These are phyloP conservation scores for Ceyx margarethae DNA, from an alignment of 2,113 vertebrate genomes.

Conservation along the genomic window DNA sequence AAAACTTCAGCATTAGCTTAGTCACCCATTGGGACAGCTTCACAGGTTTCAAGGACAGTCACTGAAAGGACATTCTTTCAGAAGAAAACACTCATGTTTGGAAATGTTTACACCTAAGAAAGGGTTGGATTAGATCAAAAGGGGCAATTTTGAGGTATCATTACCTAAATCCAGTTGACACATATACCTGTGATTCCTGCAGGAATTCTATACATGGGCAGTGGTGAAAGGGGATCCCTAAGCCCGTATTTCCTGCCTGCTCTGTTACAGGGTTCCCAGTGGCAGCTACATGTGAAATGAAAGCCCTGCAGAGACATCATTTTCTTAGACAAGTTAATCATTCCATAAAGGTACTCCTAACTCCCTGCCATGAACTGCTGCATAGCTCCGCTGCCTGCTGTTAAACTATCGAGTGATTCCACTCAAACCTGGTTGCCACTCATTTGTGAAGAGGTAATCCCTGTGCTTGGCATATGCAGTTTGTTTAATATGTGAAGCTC, in stretches of 20 bases:
- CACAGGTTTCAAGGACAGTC: not conserved
- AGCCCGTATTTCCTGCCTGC: not conserved
- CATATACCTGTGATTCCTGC: not conserved
- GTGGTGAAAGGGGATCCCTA: not conserved
- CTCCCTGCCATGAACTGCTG: not conserved
- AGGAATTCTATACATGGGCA: not conserved
- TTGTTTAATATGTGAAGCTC: conserved; percentile 35
- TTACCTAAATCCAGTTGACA: not conserved
- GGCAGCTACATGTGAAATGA: not conserved
- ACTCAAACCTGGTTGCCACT: not conserved
- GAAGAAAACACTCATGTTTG: not conserved
- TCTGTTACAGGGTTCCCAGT: not conserved
- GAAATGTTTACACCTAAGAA: not conserved
- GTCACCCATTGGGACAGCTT: not conserved
- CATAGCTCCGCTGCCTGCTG: not conserved
- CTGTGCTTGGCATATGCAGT: not conserved
- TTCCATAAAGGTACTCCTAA: not conserved
- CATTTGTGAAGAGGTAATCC: conserved; percentile 6
- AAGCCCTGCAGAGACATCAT: conserved; percentile 28
- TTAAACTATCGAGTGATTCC: not conserved
- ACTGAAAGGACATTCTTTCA: not conserved
- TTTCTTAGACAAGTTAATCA: conserved; percentile 58
- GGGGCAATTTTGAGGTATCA: not conserved
- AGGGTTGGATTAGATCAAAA: not conserved
- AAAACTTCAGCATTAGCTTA: not conserved